A percentile compares a stretch with the other conserved stretches of the same genome.
phyloP scores from a whole-genome alignment of 2,113 vertebrate genomes.

The Cryptomyrus ogoouensis region DNA sequence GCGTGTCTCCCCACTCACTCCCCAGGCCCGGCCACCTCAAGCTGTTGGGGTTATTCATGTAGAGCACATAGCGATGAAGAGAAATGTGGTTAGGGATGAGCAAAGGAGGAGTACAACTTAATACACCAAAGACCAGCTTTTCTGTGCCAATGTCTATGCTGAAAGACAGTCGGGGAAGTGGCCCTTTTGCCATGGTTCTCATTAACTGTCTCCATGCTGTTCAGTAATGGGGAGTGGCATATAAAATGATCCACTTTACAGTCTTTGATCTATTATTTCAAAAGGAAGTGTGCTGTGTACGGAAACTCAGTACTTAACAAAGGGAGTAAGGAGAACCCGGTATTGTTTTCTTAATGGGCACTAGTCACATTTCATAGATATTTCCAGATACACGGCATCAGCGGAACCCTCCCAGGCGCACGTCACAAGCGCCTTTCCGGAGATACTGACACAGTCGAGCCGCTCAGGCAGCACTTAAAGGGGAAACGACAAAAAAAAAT shows the following conservation, averaged over 20 bases:
- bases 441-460: conserved; percentile 27
- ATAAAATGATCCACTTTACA: conserved; percentile 62
- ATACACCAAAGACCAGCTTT: conserved; percentile 58
- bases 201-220: conserved; percentile 57
- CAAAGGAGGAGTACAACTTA: conserved; percentile 27
- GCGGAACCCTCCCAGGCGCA: background rate
- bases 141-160: conserved; percentile 57
- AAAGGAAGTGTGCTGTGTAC: conserved; percentile 45
- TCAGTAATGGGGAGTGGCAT: conserved; percentile 52
- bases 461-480: conserved; percentile 21
- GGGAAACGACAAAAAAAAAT: conserved; percentile 21
- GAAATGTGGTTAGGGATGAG: conserved; percentile 21
- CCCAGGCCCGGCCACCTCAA: conserved; percentile 47
- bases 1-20: conserved; percentile 70
- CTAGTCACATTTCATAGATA: conserved; percentile 19
- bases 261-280: conserved; percentile 59
- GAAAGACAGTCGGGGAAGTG: conserved; percentile 62
- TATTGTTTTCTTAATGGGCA: conserved; percentile 11
- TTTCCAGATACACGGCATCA: conserved; percentile 32
- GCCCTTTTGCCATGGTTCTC: conserved; percentile 58
- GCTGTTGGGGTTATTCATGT: conserved; percentile 60
- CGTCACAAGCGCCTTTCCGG: background rate
- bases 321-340: background rate
- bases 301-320: conserved; percentile 24
- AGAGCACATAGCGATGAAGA: conserved; percentile 44